These are phyloP conservation scores for Sander vitreus DNA, from an alignment of 2,113 vertebrate genomes.

Conservation along the genomic window DNA sequence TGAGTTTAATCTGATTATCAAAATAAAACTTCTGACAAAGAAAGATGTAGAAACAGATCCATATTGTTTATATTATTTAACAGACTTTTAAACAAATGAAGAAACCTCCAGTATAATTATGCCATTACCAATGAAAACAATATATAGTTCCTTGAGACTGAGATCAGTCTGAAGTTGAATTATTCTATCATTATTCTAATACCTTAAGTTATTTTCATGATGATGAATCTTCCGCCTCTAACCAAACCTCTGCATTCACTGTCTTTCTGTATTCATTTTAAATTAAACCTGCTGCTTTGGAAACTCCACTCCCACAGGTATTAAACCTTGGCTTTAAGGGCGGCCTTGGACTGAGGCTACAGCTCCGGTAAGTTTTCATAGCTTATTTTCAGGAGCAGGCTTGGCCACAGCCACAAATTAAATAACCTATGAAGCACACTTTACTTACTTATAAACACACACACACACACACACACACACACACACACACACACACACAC, in stretches of 20 bases:
- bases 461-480: neutral
- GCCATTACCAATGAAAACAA: neutral
- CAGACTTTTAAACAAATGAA: neutral
- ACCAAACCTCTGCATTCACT: neutral
- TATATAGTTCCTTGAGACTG: neutral
- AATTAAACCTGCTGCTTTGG: slow-evolving; percentile 3
- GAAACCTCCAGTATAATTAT: neutral
- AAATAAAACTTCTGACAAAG: too few relatives aligned
- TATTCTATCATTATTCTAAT: neutral
- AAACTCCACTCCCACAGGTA: neutral
- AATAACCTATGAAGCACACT: neutral
- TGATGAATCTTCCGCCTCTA: neutral
- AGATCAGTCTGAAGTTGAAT: neutral
- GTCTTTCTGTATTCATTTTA: neutral
- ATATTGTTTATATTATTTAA: too few relatives aligned
- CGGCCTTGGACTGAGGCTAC: neutral
- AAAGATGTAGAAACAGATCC: too few relatives aligned
- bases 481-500: neutral
- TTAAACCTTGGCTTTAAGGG: neutral
- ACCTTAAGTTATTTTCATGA: neutral
- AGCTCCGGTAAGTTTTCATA: neutral
- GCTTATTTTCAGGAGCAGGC: neutral
- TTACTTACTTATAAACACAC: neutral
- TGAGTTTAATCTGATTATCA: too few relatives aligned
- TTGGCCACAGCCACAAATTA: neutral